These are phyloP conservation scores for Ceramica pisi DNA, from an alignment of 2,888 invertebrate genomes.

Conservation along the genomic window DNA sequence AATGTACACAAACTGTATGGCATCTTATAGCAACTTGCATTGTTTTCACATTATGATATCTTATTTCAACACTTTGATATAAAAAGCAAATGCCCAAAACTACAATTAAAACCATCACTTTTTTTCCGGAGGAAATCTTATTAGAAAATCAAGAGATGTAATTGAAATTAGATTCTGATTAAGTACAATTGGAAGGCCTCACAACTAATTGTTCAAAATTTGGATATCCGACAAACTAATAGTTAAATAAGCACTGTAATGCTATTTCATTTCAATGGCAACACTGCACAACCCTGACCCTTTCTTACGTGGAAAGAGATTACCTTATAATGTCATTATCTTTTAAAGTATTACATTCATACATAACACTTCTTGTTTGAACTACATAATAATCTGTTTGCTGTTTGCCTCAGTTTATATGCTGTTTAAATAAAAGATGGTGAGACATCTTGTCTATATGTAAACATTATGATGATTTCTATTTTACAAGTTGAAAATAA, in stretches of 20 bases:
- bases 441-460: background rate
- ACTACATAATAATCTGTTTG: slow-evolving; percentile 34
- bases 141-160: too few relatives aligned
- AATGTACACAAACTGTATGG: background rate
- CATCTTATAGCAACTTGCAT: too few relatives aligned
- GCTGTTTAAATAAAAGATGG: slow-evolving; percentile 3
- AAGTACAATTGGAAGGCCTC: too few relatives aligned
- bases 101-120: too few relatives aligned
- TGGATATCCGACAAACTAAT: too few relatives aligned
- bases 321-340: slow-evolving; percentile 47
- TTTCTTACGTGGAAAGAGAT: slow-evolving; percentile 26
- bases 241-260: background rate
- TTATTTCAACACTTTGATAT: too few relatives aligned
- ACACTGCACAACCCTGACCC: slow-evolving; percentile 41
- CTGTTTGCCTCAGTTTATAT: slow-evolving; percentile 9
- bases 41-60: too few relatives aligned
- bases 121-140: too few relatives aligned
- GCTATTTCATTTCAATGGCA: slow-evolving; percentile 28
- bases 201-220: too few relatives aligned
- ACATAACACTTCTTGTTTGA: slow-evolving; percentile 38
- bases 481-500: background rate
- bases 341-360: slow-evolving; percentile 42
- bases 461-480: background rate
- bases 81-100: too few relatives aligned
- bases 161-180: too few relatives aligned